Conservation (phyloP, 2,113 vertebrate genomes). For the Xenus cinereus region DNA sequence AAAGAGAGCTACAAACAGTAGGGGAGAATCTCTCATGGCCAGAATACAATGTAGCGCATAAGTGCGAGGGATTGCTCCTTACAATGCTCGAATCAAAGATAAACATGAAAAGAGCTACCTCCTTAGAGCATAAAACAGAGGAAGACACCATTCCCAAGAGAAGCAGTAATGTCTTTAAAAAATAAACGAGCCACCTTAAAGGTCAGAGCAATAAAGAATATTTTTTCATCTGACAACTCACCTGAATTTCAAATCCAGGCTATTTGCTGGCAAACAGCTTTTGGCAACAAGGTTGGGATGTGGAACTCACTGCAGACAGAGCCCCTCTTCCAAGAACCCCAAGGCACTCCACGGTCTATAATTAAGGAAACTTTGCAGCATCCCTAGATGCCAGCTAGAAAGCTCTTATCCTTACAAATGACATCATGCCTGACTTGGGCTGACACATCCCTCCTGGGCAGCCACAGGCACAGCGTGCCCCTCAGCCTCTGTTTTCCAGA, state of each 20-base stretch:
- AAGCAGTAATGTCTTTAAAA: conserved; percentile 9
- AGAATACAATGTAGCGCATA: conserved; percentile 42
- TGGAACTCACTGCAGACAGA: rapidly evolving
- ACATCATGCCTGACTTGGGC: not conserved
- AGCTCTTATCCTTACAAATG: not conserved
- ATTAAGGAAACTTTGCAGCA: not conserved
- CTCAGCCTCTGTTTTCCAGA: not conserved
- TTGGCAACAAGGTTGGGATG: not conserved
- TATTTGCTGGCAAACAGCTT: not conserved
- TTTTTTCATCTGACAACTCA: not conserved
- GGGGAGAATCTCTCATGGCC: conserved; percentile 48
- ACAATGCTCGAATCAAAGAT: conserved; percentile 61
- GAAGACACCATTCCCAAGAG: conserved; percentile 36
- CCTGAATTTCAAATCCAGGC: conserved; percentile 28
- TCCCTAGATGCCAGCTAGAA: not conserved
- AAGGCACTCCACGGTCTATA: not conserved
- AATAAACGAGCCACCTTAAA: conserved; percentile 6
- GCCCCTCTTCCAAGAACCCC: not conserved
- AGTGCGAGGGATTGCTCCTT: conserved; percentile 53
- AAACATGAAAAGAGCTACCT: conserved; percentile 56
- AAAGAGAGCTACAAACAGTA: conserved; percentile 59
- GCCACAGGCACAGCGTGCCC: rapidly evolving
- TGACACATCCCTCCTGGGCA: not conserved
- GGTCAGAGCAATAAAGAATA: not conserved
- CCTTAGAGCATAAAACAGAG: conserved; percentile 50